Evolutionary conservation across 2,888 invertebrate species (phyloP), one percentile per base, ranked within the genome.

Genomic region (Itoplectis maculator): DNA sequence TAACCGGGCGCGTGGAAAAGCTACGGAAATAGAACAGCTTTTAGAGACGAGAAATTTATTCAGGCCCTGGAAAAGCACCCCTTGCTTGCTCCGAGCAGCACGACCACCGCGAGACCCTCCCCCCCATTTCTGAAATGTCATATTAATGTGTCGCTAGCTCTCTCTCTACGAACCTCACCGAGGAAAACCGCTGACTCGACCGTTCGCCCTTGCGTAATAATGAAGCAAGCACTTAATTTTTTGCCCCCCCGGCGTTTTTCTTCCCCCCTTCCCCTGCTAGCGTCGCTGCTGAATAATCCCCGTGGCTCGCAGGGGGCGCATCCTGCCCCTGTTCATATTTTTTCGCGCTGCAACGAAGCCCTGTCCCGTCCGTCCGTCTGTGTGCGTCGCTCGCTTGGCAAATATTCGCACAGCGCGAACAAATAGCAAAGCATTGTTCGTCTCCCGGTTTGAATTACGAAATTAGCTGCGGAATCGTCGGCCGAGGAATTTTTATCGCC

Each of bases 21-120:
- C 65, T 68, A 61, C 72, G 18, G 47, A 80, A 83, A 79, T 77
- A 77, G 76, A 82, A 68, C 42, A 56, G 73, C 73, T 73, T 80
- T 83, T 45, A 72, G 75, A 66, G 23, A 61, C 15, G 70, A 69
- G 66, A 37, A 76, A 75, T 74, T 79, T 68, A 54, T 76, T 75
- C 66, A 75, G 75, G 51, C 59, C 70, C 61, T 47, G 66, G 68
- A 61, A 61, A 75, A 79, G 45, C 75, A 54, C 61, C 47, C 61
- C 20, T 56, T 56, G 49, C 76, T 70, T 72, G 66, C 51, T 66
- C 45, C 66, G 8, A 56, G 68, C 9, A 37, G 18, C 61, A 61
- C 61, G 61, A 61, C 61, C 8, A 29, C 29, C 42, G 59, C 65
- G 47, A 59, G 23, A 37, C 29, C 5, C 13, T 2, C 40, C 35